Evolutionary conservation across 2,113 vertebrate species (phyloP).

Genomic region (Syngnathoides biaculeatus): DNA sequence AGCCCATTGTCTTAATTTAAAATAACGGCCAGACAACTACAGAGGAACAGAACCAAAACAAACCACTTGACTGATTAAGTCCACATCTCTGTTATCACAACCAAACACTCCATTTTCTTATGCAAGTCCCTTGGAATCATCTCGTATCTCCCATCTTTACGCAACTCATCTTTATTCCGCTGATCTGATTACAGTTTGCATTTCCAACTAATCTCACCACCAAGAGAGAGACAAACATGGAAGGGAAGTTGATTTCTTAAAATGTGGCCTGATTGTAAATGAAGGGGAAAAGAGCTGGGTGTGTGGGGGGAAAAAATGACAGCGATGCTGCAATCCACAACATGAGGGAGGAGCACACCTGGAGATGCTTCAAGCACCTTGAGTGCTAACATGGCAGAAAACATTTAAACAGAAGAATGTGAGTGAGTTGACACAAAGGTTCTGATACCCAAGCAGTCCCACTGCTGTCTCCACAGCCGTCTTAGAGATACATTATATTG

Average conservation of each 20-base stretch:
- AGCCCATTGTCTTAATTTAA: conserved; percentile 34
- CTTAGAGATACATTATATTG: background rate
- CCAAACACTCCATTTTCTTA: conserved; percentile 35
- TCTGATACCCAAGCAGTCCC: conserved; percentile 39
- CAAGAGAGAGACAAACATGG: background rate
- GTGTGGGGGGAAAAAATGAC: conserved; percentile 25
- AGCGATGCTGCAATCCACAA: conserved; percentile 31
- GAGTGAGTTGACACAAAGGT: background rate
- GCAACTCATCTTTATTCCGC: conserved; percentile 52
- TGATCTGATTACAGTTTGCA: conserved; percentile 58
- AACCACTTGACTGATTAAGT: conserved; percentile 37
- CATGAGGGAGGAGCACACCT: conserved; percentile 58
- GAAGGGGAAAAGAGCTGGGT: conserved; percentile 34
- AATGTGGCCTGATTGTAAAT: conserved; percentile 54
- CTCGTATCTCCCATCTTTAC: conserved; percentile 47
- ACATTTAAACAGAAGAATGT: background rate
- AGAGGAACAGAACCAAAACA: conserved; percentile 29
- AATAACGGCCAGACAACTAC: conserved; percentile 37
- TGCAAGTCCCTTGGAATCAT: conserved; percentile 36
- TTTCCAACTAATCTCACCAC: conserved; percentile 49
- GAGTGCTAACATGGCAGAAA: conserved; percentile 27
- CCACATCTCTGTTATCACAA: conserved; percentile 31
- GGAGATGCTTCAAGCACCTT: conserved; percentile 60
- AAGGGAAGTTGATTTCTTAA: conserved; percentile 40
- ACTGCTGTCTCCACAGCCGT: conserved; percentile 50